Conservation (phyloP, 2,888 invertebrate species). For the Heteromyza rotundicornis region DNA sequence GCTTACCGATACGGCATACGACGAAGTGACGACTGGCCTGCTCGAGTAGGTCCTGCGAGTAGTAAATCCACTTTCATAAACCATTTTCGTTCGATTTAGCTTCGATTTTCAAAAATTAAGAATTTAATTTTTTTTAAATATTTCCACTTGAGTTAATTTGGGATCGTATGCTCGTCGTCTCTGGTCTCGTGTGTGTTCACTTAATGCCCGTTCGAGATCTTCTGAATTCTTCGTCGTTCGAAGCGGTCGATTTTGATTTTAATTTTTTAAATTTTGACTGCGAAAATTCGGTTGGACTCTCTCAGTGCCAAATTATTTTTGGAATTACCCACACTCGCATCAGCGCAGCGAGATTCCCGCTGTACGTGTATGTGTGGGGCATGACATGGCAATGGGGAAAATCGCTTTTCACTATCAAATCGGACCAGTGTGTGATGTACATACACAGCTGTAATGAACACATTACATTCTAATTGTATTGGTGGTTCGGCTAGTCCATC, state of each 20-base stretch:
- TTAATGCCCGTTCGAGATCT: conserved; percentile 62
- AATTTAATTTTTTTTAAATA: conserved; percentile 25
- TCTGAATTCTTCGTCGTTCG: conserved; percentile 49
- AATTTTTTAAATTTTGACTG: conserved; percentile 35
- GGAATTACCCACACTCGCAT: conserved; percentile 57
- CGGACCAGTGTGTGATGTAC: neutral
- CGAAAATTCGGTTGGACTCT: conserved; percentile 34
- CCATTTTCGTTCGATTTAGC: conserved; percentile 69
- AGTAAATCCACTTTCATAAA: conserved; percentile 92
- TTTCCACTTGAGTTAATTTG: conserved; percentile 31
- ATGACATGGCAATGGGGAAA: neutral
- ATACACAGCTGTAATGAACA: neutral
- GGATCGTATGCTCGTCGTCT: no score
- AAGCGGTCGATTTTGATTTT: conserved; percentile 55
- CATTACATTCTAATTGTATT: neutral
- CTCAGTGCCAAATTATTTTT: conserved; percentile 60
- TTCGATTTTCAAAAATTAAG: conserved; percentile 12
- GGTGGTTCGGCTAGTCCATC: no score
- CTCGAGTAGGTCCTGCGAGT: conserved; percentile 81
- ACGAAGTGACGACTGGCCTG: conserved; percentile 71
- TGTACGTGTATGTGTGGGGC: neutral
- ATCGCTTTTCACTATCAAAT: neutral
- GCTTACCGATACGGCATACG: conserved; percentile 85
- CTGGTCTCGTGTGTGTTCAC: conserved; percentile 56
- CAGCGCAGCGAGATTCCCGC: no score